Base-by-base conservation (phyloP, 2,888 invertebrate genomes). In the Eupeodes luniger region DNA sequence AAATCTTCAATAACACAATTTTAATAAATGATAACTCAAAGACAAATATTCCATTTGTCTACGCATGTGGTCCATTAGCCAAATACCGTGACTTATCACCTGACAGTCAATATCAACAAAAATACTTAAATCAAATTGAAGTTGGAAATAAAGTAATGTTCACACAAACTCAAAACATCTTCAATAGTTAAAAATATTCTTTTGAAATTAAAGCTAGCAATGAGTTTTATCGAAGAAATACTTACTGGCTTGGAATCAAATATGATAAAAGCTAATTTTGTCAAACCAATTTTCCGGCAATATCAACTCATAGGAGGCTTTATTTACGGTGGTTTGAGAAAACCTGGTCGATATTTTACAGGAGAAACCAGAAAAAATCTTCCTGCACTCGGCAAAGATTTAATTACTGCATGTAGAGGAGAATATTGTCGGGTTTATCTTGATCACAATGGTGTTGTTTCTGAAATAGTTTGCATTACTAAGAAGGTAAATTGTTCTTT, bases 391-490 rank as follows among this genome's bases (percentile, higher is more conserved):
- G 85, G 79, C 16, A 12, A 40, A 9, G 89, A 85, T 27, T 53
- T 89, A 6, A 10, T 49, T 2, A 85, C 89, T 55, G n/a, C 85
- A 1, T 66, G 90, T 0, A 90, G 90, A 0, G 91, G 92, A 0
- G 91, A 92, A 4, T 93, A 92, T 67, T 91, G 90, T 61, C 91
- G 93, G 0, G 55, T 93, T 0, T 90, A 91, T 3, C 47, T 93
- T 5, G 91, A 88, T 64, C 57, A 55, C 0, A 89, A 90, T 11
- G 78, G 89, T 0, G 76, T 92, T 36, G 87, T 93, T 0, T 90
- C 90, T 57, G 92, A 93, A 87, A 91, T 93, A 5, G 90, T 90
- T 1, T 90, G 91, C 34, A 89, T 93, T 1, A 91, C 91, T 0
- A 83, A 81, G 19, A 89, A 83, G 78, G 92, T 93, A 78, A 4